A percentile compares a stretch with the other conserved stretches of the same genome.
These are phyloP conservation scores for Ormia ochracea DNA, from an alignment of 2,888 invertebrate species.

Conservation along the genomic window DNA sequence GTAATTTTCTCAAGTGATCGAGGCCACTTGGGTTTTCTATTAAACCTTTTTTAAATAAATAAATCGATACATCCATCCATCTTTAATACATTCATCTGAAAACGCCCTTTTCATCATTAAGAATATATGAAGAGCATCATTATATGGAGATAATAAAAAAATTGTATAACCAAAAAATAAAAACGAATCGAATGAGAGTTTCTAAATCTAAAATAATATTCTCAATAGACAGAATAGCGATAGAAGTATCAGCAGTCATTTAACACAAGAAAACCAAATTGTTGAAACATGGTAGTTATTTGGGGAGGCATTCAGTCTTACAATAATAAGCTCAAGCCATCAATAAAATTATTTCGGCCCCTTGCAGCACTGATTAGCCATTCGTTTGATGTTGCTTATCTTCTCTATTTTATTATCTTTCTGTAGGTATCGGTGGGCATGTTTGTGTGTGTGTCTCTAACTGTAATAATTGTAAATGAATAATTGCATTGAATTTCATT, in stretches of 20 bases:
- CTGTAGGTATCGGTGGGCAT: not conserved
- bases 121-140: conserved; percentile 19
- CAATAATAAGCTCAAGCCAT: conserved; percentile 9
- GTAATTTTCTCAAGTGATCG: not conserved
- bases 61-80: not conserved
- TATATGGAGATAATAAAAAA: not conserved
- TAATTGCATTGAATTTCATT: conserved; percentile 44
- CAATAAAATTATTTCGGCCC: not conserved
- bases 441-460: not conserved
- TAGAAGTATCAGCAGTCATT: no score
- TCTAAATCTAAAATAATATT: no score
- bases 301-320: not conserved
- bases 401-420: not conserved
- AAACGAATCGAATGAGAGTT: no score
- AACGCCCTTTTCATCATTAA: conserved; percentile 22
- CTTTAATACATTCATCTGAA: conserved; percentile 35
- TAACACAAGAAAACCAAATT: not conserved
- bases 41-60: no score
- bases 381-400: not conserved
- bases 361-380: not conserved
- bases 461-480: not conserved
- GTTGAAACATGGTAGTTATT: not conserved
- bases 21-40: no score
- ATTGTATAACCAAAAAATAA: no score
- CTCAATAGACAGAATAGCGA: no score